phyloP scores from a whole-genome alignment of 2,797 vertebrate genomes.

The Sebastes minor region DNA sequence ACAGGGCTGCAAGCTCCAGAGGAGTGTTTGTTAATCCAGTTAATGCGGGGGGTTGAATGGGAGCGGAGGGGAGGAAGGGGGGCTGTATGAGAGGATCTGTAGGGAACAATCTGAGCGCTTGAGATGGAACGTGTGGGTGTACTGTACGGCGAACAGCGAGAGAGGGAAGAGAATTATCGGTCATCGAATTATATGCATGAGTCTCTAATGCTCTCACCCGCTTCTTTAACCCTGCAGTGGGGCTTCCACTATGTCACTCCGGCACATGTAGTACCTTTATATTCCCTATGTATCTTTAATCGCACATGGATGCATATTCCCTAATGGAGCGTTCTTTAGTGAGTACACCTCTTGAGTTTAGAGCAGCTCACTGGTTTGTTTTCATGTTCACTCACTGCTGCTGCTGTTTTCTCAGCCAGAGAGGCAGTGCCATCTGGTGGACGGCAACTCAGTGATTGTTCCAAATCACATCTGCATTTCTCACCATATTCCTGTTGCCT shows the following conservation, averaged over 20 bases:
- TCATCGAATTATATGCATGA: constrained; percentile 73
- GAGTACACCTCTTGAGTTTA: constrained; percentile 47
- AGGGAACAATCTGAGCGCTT: constrained; percentile 57
- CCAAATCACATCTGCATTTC: constrained; percentile 20
- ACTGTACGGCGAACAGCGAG: constrained; percentile 47
- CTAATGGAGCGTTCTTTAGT: constrained; percentile 53
- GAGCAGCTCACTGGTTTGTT: constrained; percentile 44
- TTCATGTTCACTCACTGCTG: constrained; percentile 5
- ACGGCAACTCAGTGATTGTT: not conserved
- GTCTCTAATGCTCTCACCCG: constrained; percentile 33
- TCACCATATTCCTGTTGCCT: constrained; percentile 35
- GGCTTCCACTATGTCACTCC: constrained; percentile 32
- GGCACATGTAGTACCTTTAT: constrained; percentile 39
- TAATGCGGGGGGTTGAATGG: constrained; percentile 35
- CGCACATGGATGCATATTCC: constrained; percentile 54
- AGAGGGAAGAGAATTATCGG: constrained; percentile 47
- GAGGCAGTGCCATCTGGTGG: constrained; percentile 75
- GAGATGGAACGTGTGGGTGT: constrained; percentile 65
- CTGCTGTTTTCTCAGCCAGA: constrained; percentile 22
- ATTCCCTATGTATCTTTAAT: constrained; percentile 69
- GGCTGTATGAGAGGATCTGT: constrained; percentile 48
- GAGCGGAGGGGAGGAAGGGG: not conserved
- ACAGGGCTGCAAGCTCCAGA: constrained; percentile 43
- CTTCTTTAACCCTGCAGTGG: constrained; percentile 6
- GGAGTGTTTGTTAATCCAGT: constrained; percentile 70